These are phyloP conservation scores for Leptothorax acervorum DNA, from an alignment of 2,888 invertebrate species.

Conservation along the genomic window DNA sequence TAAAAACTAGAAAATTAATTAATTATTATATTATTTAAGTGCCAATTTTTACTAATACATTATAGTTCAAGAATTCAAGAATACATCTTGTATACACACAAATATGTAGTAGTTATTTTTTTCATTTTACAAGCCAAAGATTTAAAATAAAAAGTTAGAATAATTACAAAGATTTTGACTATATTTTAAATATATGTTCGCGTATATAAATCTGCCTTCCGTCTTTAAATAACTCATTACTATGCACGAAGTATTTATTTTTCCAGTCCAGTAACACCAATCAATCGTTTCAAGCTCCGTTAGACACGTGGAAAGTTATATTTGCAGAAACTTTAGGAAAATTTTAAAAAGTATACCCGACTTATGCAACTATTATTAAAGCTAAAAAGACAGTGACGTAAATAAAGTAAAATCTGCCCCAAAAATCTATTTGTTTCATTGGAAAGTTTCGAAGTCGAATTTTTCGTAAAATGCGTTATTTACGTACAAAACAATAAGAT, in stretches of 20 bases:
- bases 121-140: neutral
- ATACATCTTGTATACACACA: neutral
- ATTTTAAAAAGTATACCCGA: neutral
- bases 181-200: no score
- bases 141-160: neutral
- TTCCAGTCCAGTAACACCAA: slow-evolving; percentile 30
- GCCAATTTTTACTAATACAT: neutral
- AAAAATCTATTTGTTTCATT: slow-evolving; percentile 29
- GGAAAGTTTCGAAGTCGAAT: slow-evolving; percentile 2
- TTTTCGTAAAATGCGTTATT: slow-evolving; percentile 1
- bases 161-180: neutral
- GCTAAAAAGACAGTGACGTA: neutral
- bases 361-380: neutral
- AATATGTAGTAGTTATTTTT: neutral
- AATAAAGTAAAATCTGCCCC: slow-evolving; percentile 6
- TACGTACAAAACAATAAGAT: slow-evolving; percentile 18
- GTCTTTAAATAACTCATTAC: neutral
- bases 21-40: neutral
- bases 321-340: slow-evolving; percentile 19
- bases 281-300: slow-evolving; percentile 34
- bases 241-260: slow-evolving; percentile 17
- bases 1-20: neutral
- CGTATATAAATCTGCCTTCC: neutral
- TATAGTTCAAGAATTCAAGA: neutral
- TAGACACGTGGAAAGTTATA: slow-evolving; percentile 10